Conservation (phyloP, 2,797 vertebrate genomes). For the Pseudochaenichthys georgianus region DNA sequence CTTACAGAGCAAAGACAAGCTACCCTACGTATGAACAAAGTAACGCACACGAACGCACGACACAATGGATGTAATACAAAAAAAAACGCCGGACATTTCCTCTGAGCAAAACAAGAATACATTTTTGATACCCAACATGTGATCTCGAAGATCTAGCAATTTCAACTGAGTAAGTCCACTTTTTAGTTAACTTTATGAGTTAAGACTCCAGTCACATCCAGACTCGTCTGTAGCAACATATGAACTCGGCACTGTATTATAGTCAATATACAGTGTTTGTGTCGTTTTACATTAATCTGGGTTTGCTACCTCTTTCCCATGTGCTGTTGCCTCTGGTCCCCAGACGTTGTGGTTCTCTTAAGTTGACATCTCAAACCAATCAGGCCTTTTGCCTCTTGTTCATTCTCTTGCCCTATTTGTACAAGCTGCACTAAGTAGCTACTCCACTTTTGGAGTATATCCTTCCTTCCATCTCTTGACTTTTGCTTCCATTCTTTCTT, state of each 20-base stretch:
- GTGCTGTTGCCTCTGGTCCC: conserved; percentile 12
- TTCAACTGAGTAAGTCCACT: conserved; percentile 8
- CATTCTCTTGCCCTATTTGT: conserved; percentile 20
- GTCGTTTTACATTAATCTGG: conserved; percentile 13
- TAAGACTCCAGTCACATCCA: not conserved
- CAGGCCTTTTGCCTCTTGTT: not conserved
- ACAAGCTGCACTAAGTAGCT: conserved; percentile 53
- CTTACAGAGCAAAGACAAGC: conserved; percentile 60
- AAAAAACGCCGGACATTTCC: conserved; percentile 20
- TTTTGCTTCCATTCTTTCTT: conserved; percentile 57
- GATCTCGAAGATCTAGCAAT: not conserved
- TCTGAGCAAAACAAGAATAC: conserved; percentile 37
- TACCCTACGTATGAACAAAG: conserved; percentile 49
- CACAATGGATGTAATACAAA: conserved; percentile 35
- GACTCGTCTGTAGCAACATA: not conserved
- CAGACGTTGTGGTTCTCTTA: conserved; percentile 33
- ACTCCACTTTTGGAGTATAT: conserved; percentile 69
- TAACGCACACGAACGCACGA: conserved; percentile 37
- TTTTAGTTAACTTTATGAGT: not conserved
- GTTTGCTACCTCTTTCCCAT: conserved; percentile 1
- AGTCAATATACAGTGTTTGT: not conserved
- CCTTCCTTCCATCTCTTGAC: conserved; percentile 59
- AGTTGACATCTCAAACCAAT: conserved; percentile 24
- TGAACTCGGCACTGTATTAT: not conserved
- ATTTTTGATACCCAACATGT: conserved; percentile 5